These are phyloP conservation scores for Semicossyphus pulcher DNA, from an alignment of 2,113 vertebrate genomes.

Conservation along the genomic window DNA sequence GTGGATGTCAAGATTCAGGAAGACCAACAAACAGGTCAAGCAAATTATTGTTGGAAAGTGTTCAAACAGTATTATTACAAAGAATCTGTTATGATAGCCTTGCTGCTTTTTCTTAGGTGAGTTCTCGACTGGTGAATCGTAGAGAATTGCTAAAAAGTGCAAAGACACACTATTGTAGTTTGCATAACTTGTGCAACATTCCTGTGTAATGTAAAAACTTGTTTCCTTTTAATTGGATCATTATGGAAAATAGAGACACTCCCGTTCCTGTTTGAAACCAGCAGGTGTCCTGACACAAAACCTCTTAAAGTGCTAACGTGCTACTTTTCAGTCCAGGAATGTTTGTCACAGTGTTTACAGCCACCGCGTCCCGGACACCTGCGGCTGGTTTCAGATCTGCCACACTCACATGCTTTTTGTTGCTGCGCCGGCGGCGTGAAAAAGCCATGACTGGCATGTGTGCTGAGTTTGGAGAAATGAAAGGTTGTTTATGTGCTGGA, in stretches of 20 bases:
- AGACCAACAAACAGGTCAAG: not conserved
- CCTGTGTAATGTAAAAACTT: too few species aligned
- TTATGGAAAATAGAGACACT: too few species aligned
- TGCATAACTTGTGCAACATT: too few species aligned
- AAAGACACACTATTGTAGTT: too few species aligned
- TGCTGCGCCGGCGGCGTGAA: slow-evolving; percentile 44
- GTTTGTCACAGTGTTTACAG: slow-evolving; percentile 33
- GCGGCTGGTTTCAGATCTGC: slow-evolving; percentile 19
- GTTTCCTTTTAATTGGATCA: too few species aligned
- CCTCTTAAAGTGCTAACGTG: slow-evolving; percentile 25
- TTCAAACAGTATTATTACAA: too few species aligned
- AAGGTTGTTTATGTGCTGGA: slow-evolving; percentile 61
- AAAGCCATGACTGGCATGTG: slow-evolving; percentile 32
- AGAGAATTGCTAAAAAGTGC: too few species aligned
- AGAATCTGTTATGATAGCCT: too few species aligned
- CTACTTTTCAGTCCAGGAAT: slow-evolving; percentile 13
- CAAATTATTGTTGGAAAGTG: too few species aligned
- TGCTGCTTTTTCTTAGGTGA: too few species aligned
- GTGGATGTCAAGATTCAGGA: not conserved
- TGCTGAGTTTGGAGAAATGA: slow-evolving; percentile 66
- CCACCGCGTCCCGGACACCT: slow-evolving; percentile 17
- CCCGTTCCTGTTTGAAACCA: slow-evolving; percentile 8
- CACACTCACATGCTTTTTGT: slow-evolving; percentile 42
- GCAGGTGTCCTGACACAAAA: slow-evolving; percentile 13
- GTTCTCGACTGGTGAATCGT: too few species aligned